phyloP scores from a whole-genome alignment of 2,113 vertebrate genomes.

The Lophochroa leadbeateri region DNA sequence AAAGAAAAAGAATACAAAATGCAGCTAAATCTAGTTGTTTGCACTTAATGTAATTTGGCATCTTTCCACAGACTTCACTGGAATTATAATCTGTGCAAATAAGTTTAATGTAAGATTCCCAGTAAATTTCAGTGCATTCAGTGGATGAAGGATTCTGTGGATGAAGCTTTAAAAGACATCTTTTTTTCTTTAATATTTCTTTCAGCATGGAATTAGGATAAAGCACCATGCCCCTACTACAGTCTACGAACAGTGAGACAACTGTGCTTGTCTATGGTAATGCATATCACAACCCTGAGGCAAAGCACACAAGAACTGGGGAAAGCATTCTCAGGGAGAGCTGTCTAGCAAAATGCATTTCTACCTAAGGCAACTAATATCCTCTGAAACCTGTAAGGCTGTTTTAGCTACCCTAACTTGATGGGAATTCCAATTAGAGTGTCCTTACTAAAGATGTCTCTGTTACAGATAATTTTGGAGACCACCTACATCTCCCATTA shows the following conservation, averaged over 20 bases:
- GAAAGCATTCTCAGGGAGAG: slow-evolving; percentile 9
- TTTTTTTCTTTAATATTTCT: slow-evolving; percentile 27
- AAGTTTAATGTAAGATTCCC: background rate
- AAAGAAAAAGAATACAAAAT: background rate
- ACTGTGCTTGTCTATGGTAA: slow-evolving; percentile 21
- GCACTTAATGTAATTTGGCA: background rate
- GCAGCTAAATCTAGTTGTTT: background rate
- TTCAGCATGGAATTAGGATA: slow-evolving; percentile 20
- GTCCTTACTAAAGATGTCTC: background rate
- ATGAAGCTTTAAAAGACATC: background rate
- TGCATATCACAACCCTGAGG: slow-evolving; percentile 12
- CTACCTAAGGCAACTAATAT: slow-evolving; percentile 45
- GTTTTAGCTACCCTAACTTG: background rate
- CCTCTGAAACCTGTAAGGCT: slow-evolving; percentile 20
- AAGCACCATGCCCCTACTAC: background rate
- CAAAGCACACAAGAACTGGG: background rate
- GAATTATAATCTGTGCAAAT: background rate
- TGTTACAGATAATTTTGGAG: background rate
- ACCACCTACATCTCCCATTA: background rate
- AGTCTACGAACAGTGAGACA: slow-evolving; percentile 10
- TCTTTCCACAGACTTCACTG: background rate
- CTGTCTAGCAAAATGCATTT: slow-evolving; percentile 40
- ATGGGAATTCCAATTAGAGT: slow-evolving; percentile 39
- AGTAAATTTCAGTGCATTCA: background rate
- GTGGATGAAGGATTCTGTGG: background rate